Evolutionary conservation across 2,888 invertebrate genomes (phyloP).

Genomic region (Polymixis lichenea): DNA sequence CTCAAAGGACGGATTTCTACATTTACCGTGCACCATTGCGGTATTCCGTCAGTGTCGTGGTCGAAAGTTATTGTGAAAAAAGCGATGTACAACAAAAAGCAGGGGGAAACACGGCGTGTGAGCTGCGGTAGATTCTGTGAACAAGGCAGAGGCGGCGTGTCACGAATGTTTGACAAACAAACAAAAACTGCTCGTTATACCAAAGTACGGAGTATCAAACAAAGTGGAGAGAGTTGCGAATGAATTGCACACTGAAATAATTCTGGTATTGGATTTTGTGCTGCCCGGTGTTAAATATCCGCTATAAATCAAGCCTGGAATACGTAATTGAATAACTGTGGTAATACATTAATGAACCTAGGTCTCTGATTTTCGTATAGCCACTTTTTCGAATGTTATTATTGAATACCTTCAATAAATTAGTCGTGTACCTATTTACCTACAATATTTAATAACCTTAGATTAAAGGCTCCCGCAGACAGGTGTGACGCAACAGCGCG

Average conservation of each 20-base stretch:
- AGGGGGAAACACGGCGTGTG: not conserved
- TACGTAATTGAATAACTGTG: slow-evolving; percentile 46
- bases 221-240: slow-evolving; percentile 35
- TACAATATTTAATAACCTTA: not conserved
- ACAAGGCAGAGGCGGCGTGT: slow-evolving; percentile 36
- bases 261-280: slow-evolving; percentile 43
- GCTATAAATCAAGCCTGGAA: slow-evolving; percentile 40
- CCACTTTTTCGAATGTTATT: not conserved
- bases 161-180: slow-evolving; percentile 71
- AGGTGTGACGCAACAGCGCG: no score
- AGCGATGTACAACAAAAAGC: slow-evolving; percentile 38
- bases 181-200: slow-evolving; percentile 68
- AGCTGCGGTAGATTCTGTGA: slow-evolving; percentile 21
- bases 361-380: slow-evolving; percentile 4
- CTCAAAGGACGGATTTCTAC: slow-evolving; percentile 26
- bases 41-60: slow-evolving; percentile 14
- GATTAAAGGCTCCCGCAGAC: not conserved
- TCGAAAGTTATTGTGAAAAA: slow-evolving; percentile 38
- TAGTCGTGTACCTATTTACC: not conserved
- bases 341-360: slow-evolving; percentile 25
- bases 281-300: slow-evolving; percentile 43
- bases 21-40: slow-evolving; percentile 30
- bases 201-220: slow-evolving; percentile 53
- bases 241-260: slow-evolving; percentile 43
- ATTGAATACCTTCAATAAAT: not conserved